phyloP scores from a whole-genome alignment of 2,888 invertebrate genomes.

The Heliconius aoede region DNA sequence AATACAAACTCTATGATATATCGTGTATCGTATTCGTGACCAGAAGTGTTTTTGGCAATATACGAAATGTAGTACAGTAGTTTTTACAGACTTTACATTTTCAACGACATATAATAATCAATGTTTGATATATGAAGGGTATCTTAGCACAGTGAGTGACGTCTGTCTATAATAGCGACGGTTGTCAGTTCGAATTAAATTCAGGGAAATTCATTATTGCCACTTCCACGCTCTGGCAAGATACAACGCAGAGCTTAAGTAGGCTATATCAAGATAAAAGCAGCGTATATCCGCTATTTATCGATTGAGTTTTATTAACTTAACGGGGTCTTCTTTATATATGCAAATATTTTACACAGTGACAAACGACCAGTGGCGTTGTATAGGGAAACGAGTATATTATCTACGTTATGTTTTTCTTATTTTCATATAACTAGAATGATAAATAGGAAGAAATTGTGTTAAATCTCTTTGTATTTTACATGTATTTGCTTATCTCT shows the following conservation, averaged over 20 bases:
- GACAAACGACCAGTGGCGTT: background rate
- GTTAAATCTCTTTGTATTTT: too few relatives aligned
- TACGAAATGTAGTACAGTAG: background rate
- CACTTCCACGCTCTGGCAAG: too few relatives aligned
- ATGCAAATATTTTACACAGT: background rate
- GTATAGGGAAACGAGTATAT: too few relatives aligned
- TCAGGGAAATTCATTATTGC: background rate
- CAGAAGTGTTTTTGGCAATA: background rate
- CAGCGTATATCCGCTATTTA: background rate
- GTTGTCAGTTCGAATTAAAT: background rate
- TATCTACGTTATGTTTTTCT: too few relatives aligned
- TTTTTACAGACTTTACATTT: background rate
- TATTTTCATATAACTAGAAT: too few relatives aligned
- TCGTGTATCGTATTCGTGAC: slow-evolving; percentile 1
- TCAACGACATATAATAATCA: too few relatives aligned
- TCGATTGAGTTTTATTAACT: background rate
- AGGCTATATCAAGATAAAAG: too few relatives aligned
- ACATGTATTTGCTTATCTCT: too few relatives aligned
- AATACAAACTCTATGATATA: slow-evolving; percentile 17
- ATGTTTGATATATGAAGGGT: background rate
- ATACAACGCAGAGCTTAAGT: too few relatives aligned
- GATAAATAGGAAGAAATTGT: too few relatives aligned
- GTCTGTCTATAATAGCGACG: background rate
- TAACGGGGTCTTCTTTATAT: background rate
- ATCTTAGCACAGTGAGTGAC: too few relatives aligned